Base-by-base conservation (phyloP, 2,888 invertebrate genomes). In the Blastobasis adustella region DNA sequence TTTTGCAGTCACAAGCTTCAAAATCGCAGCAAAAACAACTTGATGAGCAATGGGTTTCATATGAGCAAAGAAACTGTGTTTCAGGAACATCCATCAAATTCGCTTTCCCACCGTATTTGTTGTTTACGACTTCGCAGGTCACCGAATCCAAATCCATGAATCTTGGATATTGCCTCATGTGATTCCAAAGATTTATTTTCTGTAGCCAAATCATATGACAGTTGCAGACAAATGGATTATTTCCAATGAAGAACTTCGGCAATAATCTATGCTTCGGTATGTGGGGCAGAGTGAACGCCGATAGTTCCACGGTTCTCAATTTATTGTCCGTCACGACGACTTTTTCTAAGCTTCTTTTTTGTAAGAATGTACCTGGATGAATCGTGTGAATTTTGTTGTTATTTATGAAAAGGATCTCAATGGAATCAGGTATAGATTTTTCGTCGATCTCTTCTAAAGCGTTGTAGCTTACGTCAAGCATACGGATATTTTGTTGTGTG, bases 171-270 rank as follows among this genome's bases (percentile, higher is more conserved):
- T 94, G 93, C 43, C 93, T 87, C 72, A 92, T 89, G 62, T 92
- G 91, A 64, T 92, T 92, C 80, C 94, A 89, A 67, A 93, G 92
- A 82, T 94, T 94, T 66, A 95, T 92, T 66, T 93, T 90, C 67
- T 94, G 92, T 58, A 96, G 76, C 95, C 95, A 96, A 79, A 95
- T 95, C 94, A 95, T 94, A 57, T 92, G 92, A 85, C 96, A 96
- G 82, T 95, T 94, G 80, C 96, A 96, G 59, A 93, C 90, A 77
- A 96, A 93, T 49, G 96, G 96, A 90, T 96, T 96, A 67, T 92
- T 92, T 48, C 93, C 94, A 67, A 96, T 91, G 72, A 92, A 94
- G 79, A 96, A 94, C 74, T 93, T 92, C 46, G 95, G 94, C 67
- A 94, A 79, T 67, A 92, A 91, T 75, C 87, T 91, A 66, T 92